Evolutionary conservation across 2,888 invertebrate genomes (phyloP), one percentile per base, ranked within the genome.

Genomic region (Drosophila pseudotalamancana): DNA sequence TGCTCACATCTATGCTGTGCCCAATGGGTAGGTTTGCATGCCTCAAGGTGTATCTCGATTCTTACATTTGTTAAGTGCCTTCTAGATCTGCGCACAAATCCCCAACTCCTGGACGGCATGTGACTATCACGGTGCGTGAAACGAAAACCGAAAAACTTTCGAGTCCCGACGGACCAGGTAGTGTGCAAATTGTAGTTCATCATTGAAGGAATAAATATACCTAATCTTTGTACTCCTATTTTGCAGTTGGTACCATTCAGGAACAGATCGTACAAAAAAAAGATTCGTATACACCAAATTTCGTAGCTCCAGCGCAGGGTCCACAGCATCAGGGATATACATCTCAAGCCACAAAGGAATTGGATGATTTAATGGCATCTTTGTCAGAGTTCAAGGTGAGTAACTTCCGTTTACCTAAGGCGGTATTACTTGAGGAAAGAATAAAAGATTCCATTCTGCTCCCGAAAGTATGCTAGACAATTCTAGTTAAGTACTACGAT

Each of bases 331-430:
- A 84, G 50, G 69, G 80, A 3, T 90, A 90, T 76, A 92, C 97
- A 18, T 98, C 98, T 50, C 96, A 96, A 63, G 98, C 98, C 29
- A 98, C 98, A 18, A 95, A 95, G 91, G 98, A 99, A 91, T 93
- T 99, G 64, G 98, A 99, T 89, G 98, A 98, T 89, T 93, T 99
- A 66, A 98, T 99, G 98, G 97, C 97, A 1, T 97, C 98, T 5
- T 93, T 99, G 9, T 98, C 98, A 0, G 98, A 98, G 90, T 97
- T 98, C 90, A 98, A 98, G 96, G 98, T 97, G 92, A 91, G 92
- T n/a, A n/a, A n/a, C n/a, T n/a, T n/a, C 72, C 12, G 1, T 21
- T 25, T 25, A 25, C 3, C 25, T 25, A 5, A 14, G 29, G 4
- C 29, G 9, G 14, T 9, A 50, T 19, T 27, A 4, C n/a, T n/a